Evolutionary conservation across 2,888 invertebrate species (phyloP), one percentile per base, ranked within the genome.

Genomic region (Lasioglossum lativentre): DNA sequence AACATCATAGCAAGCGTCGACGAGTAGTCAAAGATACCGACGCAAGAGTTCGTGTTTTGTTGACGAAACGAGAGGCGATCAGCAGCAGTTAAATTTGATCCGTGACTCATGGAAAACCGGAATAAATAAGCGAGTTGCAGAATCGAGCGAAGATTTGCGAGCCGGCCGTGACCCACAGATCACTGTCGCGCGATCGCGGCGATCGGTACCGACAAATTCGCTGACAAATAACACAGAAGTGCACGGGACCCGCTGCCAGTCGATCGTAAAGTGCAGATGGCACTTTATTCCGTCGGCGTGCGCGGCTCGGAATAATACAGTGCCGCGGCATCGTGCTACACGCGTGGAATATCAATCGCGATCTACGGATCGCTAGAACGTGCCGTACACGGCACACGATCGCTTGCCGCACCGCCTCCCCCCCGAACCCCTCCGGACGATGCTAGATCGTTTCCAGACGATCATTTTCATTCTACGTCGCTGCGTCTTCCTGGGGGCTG

Each of bases 281-380:
- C 38, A 72, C 78, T 89, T 84, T 83, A 88, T 88, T 88, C 88
- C 80, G 74, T 10, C 82, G 72, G 82, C 89, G 84, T 84, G 77
- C 84, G 23, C 80, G 78, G 74, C 77, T 75, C 77, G 82, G 84
- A 83, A 89, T 89, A 89, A 89, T 80, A 77, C 80, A 71, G 52
- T 68, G 63, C 40, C 86, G 76, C 75, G 59, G 80, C 86, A 80
- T 63, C 85, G 83, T 52, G 66, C 30, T 30, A 30, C 80, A 40
- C 87, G 87, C 71, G 70, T 74, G 59, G 89, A 89, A 87, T 87
- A 89, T 87, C 80, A 89, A 89, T 87, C 70, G 80, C 76, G 80
- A 80, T 86, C 85, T 82, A 85, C 72, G 85, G 75, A 85, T 85
- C 85, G 75, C 66, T 73, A 78, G 86, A 88, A 82, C 88, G 70